Base-by-base conservation (phyloP, 2,113 vertebrate genomes). In the Dermatemys mawii region DNA sequence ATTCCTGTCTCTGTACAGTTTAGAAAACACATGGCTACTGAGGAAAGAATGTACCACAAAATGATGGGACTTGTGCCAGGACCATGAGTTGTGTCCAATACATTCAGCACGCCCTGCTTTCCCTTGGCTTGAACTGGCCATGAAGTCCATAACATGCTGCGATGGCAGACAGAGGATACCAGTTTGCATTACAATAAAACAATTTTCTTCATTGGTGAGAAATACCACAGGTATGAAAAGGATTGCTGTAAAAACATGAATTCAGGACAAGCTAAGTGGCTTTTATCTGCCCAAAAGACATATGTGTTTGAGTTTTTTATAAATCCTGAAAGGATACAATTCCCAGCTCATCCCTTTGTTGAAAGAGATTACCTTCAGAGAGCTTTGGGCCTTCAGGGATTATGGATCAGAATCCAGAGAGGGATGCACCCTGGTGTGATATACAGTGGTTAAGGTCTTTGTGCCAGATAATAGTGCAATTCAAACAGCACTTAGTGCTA, bases 321-420 rank as follows among this genome's bases (percentile, higher is more conserved):
- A 96, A 96, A 94, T 94, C 93, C 87, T 87, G 91, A 90, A 91
- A 94, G 90, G 90, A 86, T 81, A 93, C 57, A 86, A 81, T 85
- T 92, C 93, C 78, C 91, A 91, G 93, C 92, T 97, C 87, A 97
- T 97, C 90, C 87, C 78, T 0, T 94, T 96, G 93, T 96, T 96
- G 92, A 91, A 97, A 95, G 51, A 54, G 92, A 97, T 96, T 97
- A 97, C 84, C 14, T 81, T 73, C 88, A 55, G 9, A 0, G 4
- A 94, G 91, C 1, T 0, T 49, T 79, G 81, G 78, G 48, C 1
- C 2, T 90, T 83, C 1, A 2, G 83, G 84, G 94, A 96, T 97
- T 97, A 95, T 41, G 84, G 90, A 78, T 96, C 91, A 94, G 87
- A 4, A 2, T 50, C 89, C 67, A 89, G 67, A 93, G 78, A 22